Evolutionary conservation across 2,888 invertebrate genomes (phyloP), one percentile per base, ranked within the genome.

Genomic region (Erebia ligea): DNA sequence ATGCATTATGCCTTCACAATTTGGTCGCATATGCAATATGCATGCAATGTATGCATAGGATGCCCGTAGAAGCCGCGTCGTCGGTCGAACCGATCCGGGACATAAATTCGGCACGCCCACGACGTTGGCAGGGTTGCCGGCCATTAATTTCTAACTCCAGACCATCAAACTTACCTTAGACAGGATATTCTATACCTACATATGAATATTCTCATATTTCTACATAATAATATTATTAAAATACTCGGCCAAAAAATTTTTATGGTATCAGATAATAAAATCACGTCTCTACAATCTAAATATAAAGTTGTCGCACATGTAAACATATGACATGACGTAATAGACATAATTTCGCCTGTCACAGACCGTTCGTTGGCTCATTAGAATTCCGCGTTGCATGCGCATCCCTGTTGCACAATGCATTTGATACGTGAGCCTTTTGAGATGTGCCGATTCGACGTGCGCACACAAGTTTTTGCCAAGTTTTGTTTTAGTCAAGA

Each of bases 361-460:
- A 65, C 67, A 40, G 68, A 56, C 64, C 50, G 69, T 71, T 71
- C 66, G 68, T 66, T 58, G 56, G 42, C 64, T 82, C 77, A 78
- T 80, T 84, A 77, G 76, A 75, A 82, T 81, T 80, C 79, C 75
- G 77, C 77, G 77, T 78, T 76, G 80, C 77, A 75, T 63, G 75
- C 74, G 81, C 83, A 82, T 81, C 86, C 82, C 81, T 82, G 80
- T 79, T 83, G 82, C 83, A 84, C 80, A 81, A 82, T 81, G 77
- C 82, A 77, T 79, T 80, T 82, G 79, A 78, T 78, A 85, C 84
- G 83, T 82, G 84, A 79, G 71, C 78, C 80, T 80, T 84, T 86
- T 84, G 82, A 82, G 82, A 83, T 81, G 80, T 76, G 82, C 85
- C 86, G 84, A 84, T 84, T 81, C 81, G 80, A 79, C 76, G 76